Conservation (phyloP, 64 coral and sea anemone genomes). For the Montipora capricornis region DNA sequence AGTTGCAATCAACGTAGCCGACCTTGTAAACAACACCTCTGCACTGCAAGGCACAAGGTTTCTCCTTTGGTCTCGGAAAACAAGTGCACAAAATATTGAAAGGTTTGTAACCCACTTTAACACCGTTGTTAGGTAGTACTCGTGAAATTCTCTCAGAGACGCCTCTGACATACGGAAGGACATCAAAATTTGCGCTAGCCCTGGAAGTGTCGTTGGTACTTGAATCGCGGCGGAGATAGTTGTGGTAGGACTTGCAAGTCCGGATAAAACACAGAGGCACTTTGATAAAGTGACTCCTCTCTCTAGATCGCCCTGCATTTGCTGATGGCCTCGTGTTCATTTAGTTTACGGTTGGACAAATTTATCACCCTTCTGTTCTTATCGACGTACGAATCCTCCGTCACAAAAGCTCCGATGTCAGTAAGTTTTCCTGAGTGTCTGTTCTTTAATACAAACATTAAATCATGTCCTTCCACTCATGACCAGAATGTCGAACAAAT, state of each 20-base stretch:
- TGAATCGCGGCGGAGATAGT: not conserved
- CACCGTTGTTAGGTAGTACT: not conserved
- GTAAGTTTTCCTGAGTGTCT: too few relatives aligned
- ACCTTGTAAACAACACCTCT: too few relatives aligned
- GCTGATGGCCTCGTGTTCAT: not conserved
- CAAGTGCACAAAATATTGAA: not conserved
- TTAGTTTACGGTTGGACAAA: too few relatives aligned
- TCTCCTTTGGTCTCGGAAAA: not conserved
- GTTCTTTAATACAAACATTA: too few relatives aligned
- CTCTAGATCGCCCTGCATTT: not conserved
- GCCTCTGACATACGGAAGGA: not conserved
- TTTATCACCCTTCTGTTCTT: too few relatives aligned
- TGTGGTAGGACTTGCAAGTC: not conserved
- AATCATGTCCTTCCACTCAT: too few relatives aligned
- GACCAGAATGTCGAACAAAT: too few relatives aligned
- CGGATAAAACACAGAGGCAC: not conserved
- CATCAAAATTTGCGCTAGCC: not conserved
- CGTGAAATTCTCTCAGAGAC: not conserved
- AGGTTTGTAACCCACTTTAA: slow-evolving; percentile 1
- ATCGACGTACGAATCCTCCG: too few relatives aligned
- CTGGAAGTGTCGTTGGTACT: not conserved
- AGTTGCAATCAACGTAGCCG: too few relatives aligned
- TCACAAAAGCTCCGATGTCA: too few relatives aligned
- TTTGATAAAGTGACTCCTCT: not conserved
- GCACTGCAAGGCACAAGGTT: not conserved